A percentile compares a stretch with the other conserved stretches of the same genome.
phyloP scores from a whole-genome alignment of 2,888 invertebrate species.

The Stenchaetothrips biformis region DNA sequence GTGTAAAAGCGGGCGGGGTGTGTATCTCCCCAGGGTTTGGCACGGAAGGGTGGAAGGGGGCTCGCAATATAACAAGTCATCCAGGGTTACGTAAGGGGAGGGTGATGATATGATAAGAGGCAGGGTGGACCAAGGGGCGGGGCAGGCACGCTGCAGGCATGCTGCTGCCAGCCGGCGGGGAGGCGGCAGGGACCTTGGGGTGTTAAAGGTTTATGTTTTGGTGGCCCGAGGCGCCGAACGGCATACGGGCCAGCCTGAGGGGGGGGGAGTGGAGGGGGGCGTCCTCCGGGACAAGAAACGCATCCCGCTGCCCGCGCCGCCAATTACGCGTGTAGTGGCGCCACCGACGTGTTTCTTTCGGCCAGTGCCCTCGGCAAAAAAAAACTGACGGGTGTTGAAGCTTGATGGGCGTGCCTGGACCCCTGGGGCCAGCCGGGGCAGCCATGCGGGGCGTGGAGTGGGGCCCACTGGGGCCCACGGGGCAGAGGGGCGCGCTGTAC shows the following conservation, averaged over 20 bases:
- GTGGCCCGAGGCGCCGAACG: not conserved
- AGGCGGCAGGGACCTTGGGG: not conserved
- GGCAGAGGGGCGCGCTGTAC: too few species aligned
- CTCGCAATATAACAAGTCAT: constrained; percentile 15
- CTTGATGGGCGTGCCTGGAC: not conserved
- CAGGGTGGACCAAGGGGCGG: not conserved
- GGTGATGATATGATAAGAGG: constrained; percentile 24
- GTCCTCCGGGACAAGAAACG: too few species aligned
- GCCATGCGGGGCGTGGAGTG: not conserved
- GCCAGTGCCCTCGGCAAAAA: too few species aligned
- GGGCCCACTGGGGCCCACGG: not conserved
- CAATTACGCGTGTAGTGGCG: too few species aligned
- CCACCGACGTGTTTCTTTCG: too few species aligned
- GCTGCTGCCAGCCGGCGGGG: not conserved
- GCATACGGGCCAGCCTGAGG: not conserved
- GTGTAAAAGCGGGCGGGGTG: too few species aligned
- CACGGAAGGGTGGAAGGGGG: not conserved
- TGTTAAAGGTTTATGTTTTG: constrained; percentile 25
- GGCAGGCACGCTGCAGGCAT: not conserved
- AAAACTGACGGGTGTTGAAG: too few species aligned
- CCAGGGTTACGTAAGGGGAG: constrained; percentile 12
- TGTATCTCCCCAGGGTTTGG: too few species aligned
- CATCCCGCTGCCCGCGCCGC: too few species aligned
- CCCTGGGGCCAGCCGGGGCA: not conserved
- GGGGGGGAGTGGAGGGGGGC: not conserved